Evolutionary conservation across 1,140 invertebrate species (phyloP), one percentile per base, ranked within the genome.

Genomic region (Drosophila suzukii): DNA sequence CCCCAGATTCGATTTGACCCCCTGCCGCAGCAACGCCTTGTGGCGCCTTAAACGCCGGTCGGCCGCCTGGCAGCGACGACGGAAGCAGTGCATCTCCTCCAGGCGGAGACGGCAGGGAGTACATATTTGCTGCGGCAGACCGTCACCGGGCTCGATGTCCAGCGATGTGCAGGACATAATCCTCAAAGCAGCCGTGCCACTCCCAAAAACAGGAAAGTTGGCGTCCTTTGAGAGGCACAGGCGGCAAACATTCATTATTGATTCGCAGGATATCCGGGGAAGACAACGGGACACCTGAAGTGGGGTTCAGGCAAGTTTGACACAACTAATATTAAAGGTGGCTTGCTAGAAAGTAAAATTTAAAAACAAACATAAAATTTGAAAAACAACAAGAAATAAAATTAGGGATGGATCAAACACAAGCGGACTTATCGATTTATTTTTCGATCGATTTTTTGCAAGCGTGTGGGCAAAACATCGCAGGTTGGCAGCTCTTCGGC

Each of bases 31-130:
- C 13, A 15, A 12, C 0, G 49, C 49, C 3, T 61, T 84, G 4
- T 62, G 43, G 0, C 49, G 36, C 6, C 83, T 76, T 41, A 89
- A 47, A 0, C 59, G 55, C 0, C 77, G 58, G 32, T 89, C 84
- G 3, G 78, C 84, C 0, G 46, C 77, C 2, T 72, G 66, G 36
- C 84, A 89, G 0, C 80, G 77, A 39, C 66, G 73, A 0, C 84
- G 84, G 46, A 81, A 89, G 41, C 63, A 43, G 30, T 89, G 39
- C 8, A 68, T 78, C 17, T 89, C 84, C 53, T 89, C 84, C 8
- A 89, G 47, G 5, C 66, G 80, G 20, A 89, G 27, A 0, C 84
- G 80, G 3, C 84, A 89, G 1, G 34, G 15, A 5, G 38, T 0
- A 20, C 84, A 89, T 11, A 89, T 89, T 4, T 49, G 7, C 15